Conservation (phyloP, 2,797 vertebrate genomes). For the Alca torda region DNA sequence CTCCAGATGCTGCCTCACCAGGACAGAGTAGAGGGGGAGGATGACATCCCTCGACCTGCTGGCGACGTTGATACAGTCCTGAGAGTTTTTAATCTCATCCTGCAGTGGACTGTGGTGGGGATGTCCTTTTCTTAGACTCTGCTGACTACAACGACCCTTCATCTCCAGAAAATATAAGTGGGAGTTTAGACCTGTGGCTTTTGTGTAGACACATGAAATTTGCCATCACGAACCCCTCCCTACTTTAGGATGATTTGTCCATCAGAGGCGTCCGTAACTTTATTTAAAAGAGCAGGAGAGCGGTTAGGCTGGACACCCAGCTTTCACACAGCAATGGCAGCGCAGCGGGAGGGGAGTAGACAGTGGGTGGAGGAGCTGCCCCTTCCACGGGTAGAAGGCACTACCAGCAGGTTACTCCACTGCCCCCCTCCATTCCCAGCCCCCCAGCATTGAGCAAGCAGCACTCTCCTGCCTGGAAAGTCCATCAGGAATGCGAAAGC, state of each 20-base stretch:
- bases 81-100: neutral
- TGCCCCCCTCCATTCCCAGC: accelerated
- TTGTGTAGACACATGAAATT: accelerated
- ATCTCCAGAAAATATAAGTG: neutral
- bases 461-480: neutral
- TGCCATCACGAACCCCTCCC: neutral
- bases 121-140: neutral
- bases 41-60: too few species aligned
- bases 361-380: accelerated
- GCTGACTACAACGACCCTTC: neutral
- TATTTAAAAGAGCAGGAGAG: neutral
- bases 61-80: neutral
- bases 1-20: too few species aligned
- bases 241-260: neutral
- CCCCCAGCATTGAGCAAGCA: neutral
- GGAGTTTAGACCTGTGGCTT: neutral
- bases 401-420: accelerated
- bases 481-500: slow-evolving; percentile 8
- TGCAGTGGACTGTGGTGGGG: neutral
- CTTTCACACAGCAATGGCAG: accelerated
- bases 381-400: neutral
- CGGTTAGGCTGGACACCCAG: accelerated
- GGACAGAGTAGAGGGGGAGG: too few species aligned
- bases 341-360: accelerated
- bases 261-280: accelerated